phyloP scores from a whole-genome alignment of 2,797 vertebrate genomes.

The Artibeus lituratus region DNA sequence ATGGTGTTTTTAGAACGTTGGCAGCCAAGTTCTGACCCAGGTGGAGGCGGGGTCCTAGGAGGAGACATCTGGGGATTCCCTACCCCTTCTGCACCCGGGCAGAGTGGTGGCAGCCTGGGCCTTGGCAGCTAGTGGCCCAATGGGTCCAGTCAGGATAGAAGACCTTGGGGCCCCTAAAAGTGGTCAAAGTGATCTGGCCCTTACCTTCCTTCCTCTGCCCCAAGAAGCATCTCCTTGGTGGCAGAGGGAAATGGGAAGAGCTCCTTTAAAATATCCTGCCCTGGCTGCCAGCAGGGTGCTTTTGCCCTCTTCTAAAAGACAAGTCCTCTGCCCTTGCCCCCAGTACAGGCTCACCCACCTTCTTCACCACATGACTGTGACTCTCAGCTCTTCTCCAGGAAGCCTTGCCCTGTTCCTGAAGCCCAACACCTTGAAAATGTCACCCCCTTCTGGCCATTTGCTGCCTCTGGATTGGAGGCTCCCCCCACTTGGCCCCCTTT shows the following conservation, averaged over 20 bases:
- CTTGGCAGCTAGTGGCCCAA: neutral
- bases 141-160: neutral
- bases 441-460: neutral
- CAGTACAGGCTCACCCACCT: neutral
- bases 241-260: neutral
- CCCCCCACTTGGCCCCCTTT: neutral
- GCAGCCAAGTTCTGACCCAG: neutral
- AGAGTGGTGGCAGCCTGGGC: neutral
- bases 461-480: neutral
- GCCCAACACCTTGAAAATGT: neutral
- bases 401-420: neutral
- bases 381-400: neutral
- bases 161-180: neutral
- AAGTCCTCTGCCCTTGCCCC: fast-evolving
- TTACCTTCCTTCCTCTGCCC: neutral
- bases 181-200: neutral
- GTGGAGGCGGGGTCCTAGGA: neutral
- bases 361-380: neutral
- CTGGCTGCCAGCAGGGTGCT: neutral
- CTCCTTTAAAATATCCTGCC: neutral
- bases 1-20: slow-evolving; percentile 31
- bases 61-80: neutral
- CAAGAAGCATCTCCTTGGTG: neutral
- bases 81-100: neutral
- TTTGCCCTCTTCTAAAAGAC: neutral